A percentile compares a stretch with the other conserved stretches of the same genome.
Conservation (phyloP, 2,113 vertebrate genomes). For the Eupsittula cactorum region DNA sequence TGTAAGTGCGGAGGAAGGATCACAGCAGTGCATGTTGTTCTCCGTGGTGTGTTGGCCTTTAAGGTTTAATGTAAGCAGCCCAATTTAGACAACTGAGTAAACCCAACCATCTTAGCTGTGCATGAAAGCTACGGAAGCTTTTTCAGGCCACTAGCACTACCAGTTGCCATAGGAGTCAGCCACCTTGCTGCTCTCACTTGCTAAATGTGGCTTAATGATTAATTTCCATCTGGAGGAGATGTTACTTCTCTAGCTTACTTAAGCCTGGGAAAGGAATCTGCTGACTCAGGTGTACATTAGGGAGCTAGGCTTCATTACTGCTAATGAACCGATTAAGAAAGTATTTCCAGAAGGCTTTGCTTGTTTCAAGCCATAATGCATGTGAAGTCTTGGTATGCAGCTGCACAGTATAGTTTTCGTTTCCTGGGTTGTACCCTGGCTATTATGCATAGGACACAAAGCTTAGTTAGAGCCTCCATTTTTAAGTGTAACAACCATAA, state of each 20-base stretch:
- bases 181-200: neutral
- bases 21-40: neutral
- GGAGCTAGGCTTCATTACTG: neutral
- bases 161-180: neutral
- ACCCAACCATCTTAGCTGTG: neutral
- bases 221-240: neutral
- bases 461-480: neutral
- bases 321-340: neutral
- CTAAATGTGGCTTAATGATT: constrained; percentile 38
- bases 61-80: neutral
- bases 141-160: neutral
- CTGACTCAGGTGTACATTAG: neutral
- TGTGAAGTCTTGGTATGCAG: neutral
- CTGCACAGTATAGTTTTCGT: neutral
- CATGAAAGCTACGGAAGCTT: neutral
- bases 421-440: neutral
- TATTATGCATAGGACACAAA: neutral
- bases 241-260: neutral
- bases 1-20: neutral
- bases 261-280: neutral
- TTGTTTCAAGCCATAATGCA: neutral
- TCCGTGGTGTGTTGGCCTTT: neutral
- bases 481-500: neutral
- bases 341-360: neutral
- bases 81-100: neutral